Evolutionary conservation across 30 jellyfish, hydroid and myxozoan genomes (phyloP).

Genomic region (Nemopilema nomurai): DNA sequence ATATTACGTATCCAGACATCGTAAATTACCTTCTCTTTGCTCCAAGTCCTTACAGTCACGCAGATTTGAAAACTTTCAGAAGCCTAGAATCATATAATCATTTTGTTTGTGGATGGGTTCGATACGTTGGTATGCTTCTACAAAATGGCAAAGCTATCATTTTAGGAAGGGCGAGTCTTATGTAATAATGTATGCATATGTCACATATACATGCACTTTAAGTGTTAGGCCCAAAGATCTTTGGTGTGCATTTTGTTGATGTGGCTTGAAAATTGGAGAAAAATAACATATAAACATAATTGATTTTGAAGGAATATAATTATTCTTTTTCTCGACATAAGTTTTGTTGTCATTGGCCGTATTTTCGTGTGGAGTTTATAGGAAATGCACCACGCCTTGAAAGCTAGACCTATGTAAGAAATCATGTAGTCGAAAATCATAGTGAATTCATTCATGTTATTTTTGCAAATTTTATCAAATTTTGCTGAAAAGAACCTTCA

Average conservation of each 20-base stretch:
- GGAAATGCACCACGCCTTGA: slow-evolving; percentile 4
- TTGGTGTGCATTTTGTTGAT: not conserved
- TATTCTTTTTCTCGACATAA: not conserved
- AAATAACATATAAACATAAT: no score
- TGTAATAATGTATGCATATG: not conserved
- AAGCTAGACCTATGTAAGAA: slow-evolving; percentile 10
- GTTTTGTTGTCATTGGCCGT: slow-evolving; percentile 2
- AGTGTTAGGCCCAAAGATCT: slow-evolving; percentile 1
- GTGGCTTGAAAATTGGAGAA: slow-evolving; percentile 2
- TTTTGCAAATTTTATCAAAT: not conserved
- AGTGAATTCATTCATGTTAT: not conserved
- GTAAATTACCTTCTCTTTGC: slow-evolving; percentile 17
- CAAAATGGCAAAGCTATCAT: slow-evolving; percentile 1
- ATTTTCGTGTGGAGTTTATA: slow-evolving; percentile 2
- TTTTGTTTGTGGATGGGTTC: slow-evolving; percentile 31
- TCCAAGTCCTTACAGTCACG: not conserved
- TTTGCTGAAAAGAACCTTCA: not conserved
- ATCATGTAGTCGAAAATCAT: slow-evolving; percentile 2
- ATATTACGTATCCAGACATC: slow-evolving; percentile 15
- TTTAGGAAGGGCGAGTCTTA: slow-evolving; percentile 16
- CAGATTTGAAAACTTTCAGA: slow-evolving; percentile 1
- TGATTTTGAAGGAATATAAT: not conserved
- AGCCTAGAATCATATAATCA: slow-evolving; percentile 14
- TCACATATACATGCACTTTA: not conserved
- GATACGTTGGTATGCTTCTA: slow-evolving; percentile 2